A percentile compares a stretch with the other conserved stretches of the same genome.
Conservation (phyloP, 1,140 invertebrate genomes). For the Oryctes rhinoceros region DNA sequence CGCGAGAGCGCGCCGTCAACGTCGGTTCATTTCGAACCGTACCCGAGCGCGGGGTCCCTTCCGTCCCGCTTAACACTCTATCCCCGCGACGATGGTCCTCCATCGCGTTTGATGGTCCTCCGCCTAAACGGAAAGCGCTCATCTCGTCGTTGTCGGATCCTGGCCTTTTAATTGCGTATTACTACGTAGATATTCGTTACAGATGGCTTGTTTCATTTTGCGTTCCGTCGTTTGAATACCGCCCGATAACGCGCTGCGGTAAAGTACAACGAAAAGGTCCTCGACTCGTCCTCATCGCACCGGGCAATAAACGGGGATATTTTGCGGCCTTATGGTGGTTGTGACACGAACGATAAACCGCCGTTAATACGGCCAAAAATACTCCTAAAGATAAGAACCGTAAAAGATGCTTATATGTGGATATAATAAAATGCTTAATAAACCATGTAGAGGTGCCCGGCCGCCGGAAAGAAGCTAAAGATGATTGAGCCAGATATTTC, state of each 20-base stretch:
- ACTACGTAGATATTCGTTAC: slow-evolving; percentile 22
- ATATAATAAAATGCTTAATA: background rate
- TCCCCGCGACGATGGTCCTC: background rate
- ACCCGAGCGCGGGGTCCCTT: background rate
- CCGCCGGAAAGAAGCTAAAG: too few species aligned
- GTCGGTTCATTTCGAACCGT: slow-evolving; percentile 27
- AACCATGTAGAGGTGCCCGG: too few species aligned
- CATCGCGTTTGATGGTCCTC: slow-evolving; percentile 1
- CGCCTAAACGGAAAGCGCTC: background rate
- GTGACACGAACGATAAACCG: background rate
- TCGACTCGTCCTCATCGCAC: background rate
- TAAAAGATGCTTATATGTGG: slow-evolving; percentile 11
- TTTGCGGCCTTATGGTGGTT: slow-evolving; percentile 8
- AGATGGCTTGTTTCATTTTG: slow-evolving; percentile 27
- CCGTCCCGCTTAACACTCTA: background rate
- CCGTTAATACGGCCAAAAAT: background rate
- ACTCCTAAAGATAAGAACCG: background rate
- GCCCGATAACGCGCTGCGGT: slow-evolving; percentile 12
- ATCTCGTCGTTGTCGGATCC: background rate
- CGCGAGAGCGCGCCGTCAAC: slow-evolving; percentile 32
- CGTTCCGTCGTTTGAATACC: background rate
- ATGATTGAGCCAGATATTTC: too few species aligned
- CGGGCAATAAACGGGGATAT: slow-evolving; percentile 1
- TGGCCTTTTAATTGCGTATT: slow-evolving; percentile 30
- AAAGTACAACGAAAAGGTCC: background rate